Conservation (phyloP, 1,140 invertebrate genomes). For the Neodiprion virginianus region DNA sequence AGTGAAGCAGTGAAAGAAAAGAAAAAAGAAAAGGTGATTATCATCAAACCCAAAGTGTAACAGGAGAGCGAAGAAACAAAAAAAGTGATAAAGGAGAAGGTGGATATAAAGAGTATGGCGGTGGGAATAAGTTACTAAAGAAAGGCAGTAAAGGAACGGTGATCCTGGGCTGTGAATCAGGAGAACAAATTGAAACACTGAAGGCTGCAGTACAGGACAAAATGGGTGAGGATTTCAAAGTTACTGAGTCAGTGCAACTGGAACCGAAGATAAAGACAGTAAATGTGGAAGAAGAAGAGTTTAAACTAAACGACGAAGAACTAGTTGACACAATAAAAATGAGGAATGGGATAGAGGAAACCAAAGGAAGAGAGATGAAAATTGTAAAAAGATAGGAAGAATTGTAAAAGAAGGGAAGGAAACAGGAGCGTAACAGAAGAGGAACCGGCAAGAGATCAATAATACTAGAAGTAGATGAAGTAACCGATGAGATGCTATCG, state of each 20-base stretch:
- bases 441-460: not conserved
- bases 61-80: slow-evolving; percentile 11
- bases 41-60: slow-evolving; percentile 13
- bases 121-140: slow-evolving; percentile 12
- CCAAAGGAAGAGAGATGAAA: slow-evolving; percentile 10
- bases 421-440: not conserved
- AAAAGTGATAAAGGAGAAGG: not conserved
- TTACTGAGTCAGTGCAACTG: not conserved
- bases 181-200: slow-evolving; percentile 5
- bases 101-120: slow-evolving; percentile 8
- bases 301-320: not conserved
- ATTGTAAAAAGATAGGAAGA: slow-evolving; percentile 13
- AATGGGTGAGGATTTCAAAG: slow-evolving; percentile 5
- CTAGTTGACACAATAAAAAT: slow-evolving; percentile 8
- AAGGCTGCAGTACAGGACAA: slow-evolving; percentile 12
- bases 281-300: slow-evolving; percentile 13
- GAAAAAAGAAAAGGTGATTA: not conserved
- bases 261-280: slow-evolving; percentile 19
- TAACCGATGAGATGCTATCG: slow-evolving; percentile 15
- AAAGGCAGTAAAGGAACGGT: slow-evolving; percentile 11
- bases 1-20: not conserved
- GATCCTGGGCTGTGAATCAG: slow-evolving; percentile 4
- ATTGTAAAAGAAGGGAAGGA: too few species aligned
- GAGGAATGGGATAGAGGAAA: slow-evolving; percentile 14
- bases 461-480: slow-evolving; percentile 20